Evolutionary conservation across 64 coral and sea anemone species (phyloP).

Genomic region (Montipora capricornis): DNA sequence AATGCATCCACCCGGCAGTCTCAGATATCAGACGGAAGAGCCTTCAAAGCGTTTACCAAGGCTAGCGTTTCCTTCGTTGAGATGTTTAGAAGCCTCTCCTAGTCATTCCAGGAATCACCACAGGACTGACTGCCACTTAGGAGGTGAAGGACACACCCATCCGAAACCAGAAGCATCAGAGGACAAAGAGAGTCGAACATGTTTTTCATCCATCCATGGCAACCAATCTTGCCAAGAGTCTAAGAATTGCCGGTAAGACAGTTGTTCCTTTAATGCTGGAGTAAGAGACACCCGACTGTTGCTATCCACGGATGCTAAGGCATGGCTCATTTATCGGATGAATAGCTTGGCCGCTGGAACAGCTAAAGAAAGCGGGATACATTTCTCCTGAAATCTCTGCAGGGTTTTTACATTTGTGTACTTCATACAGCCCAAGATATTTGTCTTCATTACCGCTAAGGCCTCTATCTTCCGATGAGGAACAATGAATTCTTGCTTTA

Average conservation of each 20-base stretch:
- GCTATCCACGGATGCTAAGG: neutral
- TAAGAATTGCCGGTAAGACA: conserved; percentile 53
- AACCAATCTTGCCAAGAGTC: conserved; percentile 37
- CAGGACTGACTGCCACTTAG: neutral
- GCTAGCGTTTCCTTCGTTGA: conserved; percentile 7
- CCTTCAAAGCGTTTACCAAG: conserved; percentile 13
- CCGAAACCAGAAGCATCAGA: conserved; percentile 26
- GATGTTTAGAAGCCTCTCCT: conserved; percentile 23
- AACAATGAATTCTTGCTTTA: conserved; percentile 36
- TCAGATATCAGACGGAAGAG: conserved; percentile 3
- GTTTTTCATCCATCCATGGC: conserved; percentile 47
- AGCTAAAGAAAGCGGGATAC: conserved; percentile 44
- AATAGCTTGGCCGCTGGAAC: conserved; percentile 66
- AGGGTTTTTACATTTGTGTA: conserved; percentile 38
- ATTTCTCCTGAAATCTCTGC: conserved; percentile 44
- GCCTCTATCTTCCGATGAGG: conserved; percentile 2
- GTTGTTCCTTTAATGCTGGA: conserved; percentile 13
- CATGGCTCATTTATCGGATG: conserved; percentile 43
- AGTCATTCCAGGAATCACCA: conserved; percentile 21
- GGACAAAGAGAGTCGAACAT: neutral
- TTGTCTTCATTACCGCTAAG: conserved; percentile 26
- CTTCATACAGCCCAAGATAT: conserved; percentile 18
- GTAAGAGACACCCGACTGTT: neutral
- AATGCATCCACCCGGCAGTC: conserved; percentile 11
- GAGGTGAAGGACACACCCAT: conserved; percentile 44